Evolutionary conservation across 2,797 vertebrate species (phyloP), one percentile per base, ranked within the genome.

Genomic region (Cheirogaleus major): DNA sequence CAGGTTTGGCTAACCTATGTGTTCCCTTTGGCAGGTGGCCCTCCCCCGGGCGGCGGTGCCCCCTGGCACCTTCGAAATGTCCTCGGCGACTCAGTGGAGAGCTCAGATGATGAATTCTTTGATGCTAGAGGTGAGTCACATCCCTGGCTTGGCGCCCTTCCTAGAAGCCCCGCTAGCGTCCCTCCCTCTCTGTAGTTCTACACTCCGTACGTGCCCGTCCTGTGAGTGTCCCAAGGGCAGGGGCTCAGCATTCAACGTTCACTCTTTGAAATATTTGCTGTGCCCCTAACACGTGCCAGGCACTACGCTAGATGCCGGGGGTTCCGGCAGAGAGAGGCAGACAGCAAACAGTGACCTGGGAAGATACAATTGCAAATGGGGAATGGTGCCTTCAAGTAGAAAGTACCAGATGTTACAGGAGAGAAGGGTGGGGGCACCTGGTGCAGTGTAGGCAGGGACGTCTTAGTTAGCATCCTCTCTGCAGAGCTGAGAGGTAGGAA

Each of bases 31-130:
- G 22, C 98, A 99, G 99, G 98, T 97, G 98, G 98, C 52, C 97
- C 98, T 0, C 97, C 98, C 95, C 99, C 98, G 89, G 99, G 99
- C 97, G 99, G 99, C 93, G 97, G 99, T 63, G 78, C 99, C 95
- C 99, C 99, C 94, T 99, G 99, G 99, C 99, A 99, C 97, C 98
- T 99, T 98, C 99, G 99, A 98, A 99, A 99, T 43, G 99, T 99
- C 91, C 99, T 99, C 50, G 99, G 99, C 14, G 99, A 99, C 97
- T 99, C 99, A 0, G 99, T 99, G 25, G 99, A 99, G 98, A 99
- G 99, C 98, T 99, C 99, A 0, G 99, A 99, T 92, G 99, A 99
- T 96, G 99, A 99, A 98, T 99, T 99, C 99, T 99, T 99, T 32
- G 99, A 99, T 94, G 99, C 99, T 0, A 99, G 99, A 99, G 99